Evolutionary conservation across 2,888 invertebrate species (phyloP), one percentile per base, ranked within the genome.

Genomic region (Dryomyza anilis): DNA sequence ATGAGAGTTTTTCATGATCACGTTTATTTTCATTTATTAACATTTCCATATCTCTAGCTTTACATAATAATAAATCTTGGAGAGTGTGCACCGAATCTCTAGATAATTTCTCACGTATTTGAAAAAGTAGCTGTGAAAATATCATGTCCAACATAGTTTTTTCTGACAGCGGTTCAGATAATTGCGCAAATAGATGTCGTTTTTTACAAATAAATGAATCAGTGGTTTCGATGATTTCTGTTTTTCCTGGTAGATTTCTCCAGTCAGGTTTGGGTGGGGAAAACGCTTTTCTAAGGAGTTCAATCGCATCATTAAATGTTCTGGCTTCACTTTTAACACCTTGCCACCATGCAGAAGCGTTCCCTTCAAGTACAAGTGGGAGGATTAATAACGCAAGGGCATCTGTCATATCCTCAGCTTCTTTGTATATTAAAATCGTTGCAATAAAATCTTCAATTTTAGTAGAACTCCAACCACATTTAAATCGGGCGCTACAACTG

Each of bases 261-360:
- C 63, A 64, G 5, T 55, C 64, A 46, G 63, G 56, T 25, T 56
- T 63, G 16, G 53, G 27, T 3, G 53, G 53, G 6, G 52, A 33
- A 36, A 62, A 62, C 16, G 52, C 33, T 10, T 53, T 23, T 2
- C 53, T 25, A 25, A 62, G 19, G 25, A 60, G 5, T 46, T 30
- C 14, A 10, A 60, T 25, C 8, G 48, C 60, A 14, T 39, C 39
- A 39, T 5, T 7, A 30, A 65, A 65, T 2, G 53, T 36, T 39
- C 48, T 57, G 1, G 52, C 60, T 14, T 63, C 64, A 46, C 29
- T 6, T 6, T 65, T 60, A 5, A 67, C 61, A 12, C 67, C 63
- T 58, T 67, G 65, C 67, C 67, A 67, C 67, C 65, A 63, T 21
- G 63, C 16, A 14, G 65, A 65, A 10, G 63, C 65, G 21, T 67